Conservation (phyloP, 2,888 invertebrate species). For the Diarsia brunnea region DNA sequence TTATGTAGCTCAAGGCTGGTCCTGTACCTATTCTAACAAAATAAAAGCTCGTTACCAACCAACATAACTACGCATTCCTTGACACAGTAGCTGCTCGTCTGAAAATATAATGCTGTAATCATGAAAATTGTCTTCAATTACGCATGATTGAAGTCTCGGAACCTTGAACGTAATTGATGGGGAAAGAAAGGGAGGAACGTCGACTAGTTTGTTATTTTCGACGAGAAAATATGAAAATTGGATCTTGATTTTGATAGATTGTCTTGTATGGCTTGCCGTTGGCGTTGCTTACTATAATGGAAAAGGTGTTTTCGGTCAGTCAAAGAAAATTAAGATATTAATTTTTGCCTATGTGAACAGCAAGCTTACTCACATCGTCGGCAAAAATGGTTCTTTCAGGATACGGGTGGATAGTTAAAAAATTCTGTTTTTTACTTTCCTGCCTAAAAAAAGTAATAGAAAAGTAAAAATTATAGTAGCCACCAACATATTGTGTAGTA, state of each 20-base stretch:
- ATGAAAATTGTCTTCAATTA: slow-evolving; percentile 50
- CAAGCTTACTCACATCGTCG: too few relatives aligned
- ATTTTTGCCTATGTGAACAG: neutral
- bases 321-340: neutral
- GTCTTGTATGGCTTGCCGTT: neutral
- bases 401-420: too few relatives aligned
- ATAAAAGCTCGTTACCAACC: slow-evolving; percentile 17
- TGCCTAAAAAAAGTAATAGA: neutral
- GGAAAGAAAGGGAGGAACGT: neutral
- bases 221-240: neutral
- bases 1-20: slow-evolving; percentile 16
- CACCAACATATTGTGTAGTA: neutral
- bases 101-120: slow-evolving; percentile 46
- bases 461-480: neutral
- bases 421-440: neutral
- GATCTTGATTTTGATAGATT: neutral
- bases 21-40: neutral
- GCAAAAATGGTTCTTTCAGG: too few relatives aligned
- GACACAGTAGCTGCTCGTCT: slow-evolving; percentile 29
- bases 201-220: neutral
- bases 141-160: slow-evolving; percentile 14
- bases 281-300: neutral
- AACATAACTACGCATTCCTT: slow-evolving; percentile 30
- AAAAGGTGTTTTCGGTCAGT: neutral
- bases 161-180: slow-evolving; percentile 41